Conservation (phyloP, 2,888 invertebrate species). For the Drosophila pegasa region DNA sequence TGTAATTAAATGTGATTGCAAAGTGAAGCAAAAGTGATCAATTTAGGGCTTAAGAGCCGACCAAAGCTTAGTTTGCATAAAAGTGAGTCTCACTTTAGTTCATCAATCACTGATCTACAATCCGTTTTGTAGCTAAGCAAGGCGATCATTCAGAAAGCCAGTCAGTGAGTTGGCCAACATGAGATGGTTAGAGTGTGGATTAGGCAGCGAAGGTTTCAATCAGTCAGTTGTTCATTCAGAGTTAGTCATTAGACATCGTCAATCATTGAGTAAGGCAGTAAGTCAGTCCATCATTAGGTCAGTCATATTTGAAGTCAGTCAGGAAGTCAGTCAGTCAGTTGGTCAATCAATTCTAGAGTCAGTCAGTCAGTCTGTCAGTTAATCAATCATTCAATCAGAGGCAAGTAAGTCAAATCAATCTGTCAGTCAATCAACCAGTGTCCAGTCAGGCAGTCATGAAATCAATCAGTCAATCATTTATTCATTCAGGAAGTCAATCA, state of each 20-base stretch:
- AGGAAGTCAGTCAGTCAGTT: neutral
- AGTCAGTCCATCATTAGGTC: neutral
- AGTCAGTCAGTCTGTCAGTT: no score
- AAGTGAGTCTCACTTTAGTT: neutral
- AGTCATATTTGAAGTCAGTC: neutral
- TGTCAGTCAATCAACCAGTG: no score
- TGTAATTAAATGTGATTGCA: neutral
- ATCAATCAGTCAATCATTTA: no score
- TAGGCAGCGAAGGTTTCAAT: neutral
- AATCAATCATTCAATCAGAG: no score
- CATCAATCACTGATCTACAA: constrained; percentile 6
- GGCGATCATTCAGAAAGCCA: neutral
- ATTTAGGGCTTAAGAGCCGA: constrained; percentile 1
- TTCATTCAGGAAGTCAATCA: no score
- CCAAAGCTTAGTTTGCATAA: neutral
- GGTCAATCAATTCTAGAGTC: no score
- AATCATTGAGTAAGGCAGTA: no score
- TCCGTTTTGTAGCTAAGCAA: neutral
- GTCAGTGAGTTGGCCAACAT: neutral
- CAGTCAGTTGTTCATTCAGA: neutral
- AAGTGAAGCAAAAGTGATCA: neutral
- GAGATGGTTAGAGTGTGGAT: neutral
- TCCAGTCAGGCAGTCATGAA: no score
- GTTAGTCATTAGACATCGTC: no score
- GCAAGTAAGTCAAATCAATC: no score